These are phyloP conservation scores for Drosophila sulfurigaster DNA, from an alignment of 1,140 invertebrate species.

Conservation along the genomic window DNA sequence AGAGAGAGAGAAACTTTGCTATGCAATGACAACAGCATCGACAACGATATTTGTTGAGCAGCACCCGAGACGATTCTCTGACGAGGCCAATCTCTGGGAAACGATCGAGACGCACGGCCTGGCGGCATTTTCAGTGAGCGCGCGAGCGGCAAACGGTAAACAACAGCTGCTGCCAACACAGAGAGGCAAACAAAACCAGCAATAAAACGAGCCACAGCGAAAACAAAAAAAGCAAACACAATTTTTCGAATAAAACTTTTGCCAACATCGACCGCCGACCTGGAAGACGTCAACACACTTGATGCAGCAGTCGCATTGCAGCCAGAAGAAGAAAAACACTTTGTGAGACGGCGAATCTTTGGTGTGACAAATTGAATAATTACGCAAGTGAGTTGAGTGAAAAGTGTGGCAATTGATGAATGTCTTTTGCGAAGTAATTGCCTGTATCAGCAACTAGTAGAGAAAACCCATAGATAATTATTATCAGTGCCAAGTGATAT, in stretches of 20 bases:
- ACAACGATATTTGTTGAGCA: constrained; percentile 35
- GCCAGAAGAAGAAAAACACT: not conserved
- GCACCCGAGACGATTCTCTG: constrained; percentile 53
- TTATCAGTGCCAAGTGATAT: constrained; percentile 36
- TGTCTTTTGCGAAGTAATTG: constrained; percentile 6
- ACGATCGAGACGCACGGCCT: constrained; percentile 41
- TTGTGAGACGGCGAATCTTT: constrained; percentile 20
- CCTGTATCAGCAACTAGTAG: not conserved
- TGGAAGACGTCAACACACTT: constrained; percentile 24
- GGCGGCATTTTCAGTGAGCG: constrained; percentile 67
- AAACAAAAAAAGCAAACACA: constrained; percentile 17
- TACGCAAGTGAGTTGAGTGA: constrained; percentile 51
- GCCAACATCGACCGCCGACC: constrained; percentile 24
- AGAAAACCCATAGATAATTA: constrained; percentile 21
- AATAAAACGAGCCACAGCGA: not conserved
- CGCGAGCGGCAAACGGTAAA: constrained; percentile 79
- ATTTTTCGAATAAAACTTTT: constrained; percentile 23
- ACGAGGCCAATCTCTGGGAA: constrained; percentile 57
- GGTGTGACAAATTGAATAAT: constrained; percentile 28
- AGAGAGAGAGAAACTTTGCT: constrained; percentile 1
- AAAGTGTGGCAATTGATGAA: constrained; percentile 16
- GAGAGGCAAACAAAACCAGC: constrained; percentile 19
- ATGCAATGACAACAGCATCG: constrained; percentile 19
- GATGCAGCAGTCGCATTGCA: not conserved
- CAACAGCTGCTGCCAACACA: constrained; percentile 54